Conservation (phyloP, 2,888 invertebrate genomes). For the Tachina grossa region DNA sequence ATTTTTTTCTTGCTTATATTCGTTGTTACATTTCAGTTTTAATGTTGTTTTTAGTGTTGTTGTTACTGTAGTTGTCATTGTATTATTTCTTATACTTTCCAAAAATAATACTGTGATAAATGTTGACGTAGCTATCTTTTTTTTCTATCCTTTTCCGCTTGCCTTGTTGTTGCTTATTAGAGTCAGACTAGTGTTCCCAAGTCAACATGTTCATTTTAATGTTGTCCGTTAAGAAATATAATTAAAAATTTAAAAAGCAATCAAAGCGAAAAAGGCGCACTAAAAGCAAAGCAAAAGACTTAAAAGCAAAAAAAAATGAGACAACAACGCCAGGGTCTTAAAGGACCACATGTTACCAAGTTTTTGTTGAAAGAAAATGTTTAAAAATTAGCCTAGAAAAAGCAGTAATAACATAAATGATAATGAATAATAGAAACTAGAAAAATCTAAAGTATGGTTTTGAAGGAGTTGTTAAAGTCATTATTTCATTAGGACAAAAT, state of each 20-base stretch:
- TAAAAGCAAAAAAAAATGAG: not conserved
- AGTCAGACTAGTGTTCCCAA: conserved; percentile 62
- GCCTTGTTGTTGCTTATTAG: conserved; percentile 50
- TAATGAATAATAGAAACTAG: conserved; percentile 44
- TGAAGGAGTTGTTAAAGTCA: conserved; percentile 61
- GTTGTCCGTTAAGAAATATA: conserved; percentile 71
- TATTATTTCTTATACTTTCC: conserved; percentile 9
- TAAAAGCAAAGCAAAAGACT: conserved; percentile 36
- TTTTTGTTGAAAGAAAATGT: conserved; percentile 9
- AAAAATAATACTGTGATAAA: conserved; percentile 20
- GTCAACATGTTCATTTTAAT: conserved; percentile 72
- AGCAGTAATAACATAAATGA: conserved; percentile 28
- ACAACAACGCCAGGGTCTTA: not conserved
- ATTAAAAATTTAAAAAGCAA: conserved; percentile 70
- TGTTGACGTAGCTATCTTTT: conserved; percentile 1
- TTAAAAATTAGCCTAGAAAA: conserved; percentile 24
- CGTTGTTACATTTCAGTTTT: conserved; percentile 45
- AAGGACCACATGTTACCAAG: conserved; percentile 10
- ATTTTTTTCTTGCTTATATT: conserved; percentile 10
- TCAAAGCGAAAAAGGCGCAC: conserved; percentile 52
- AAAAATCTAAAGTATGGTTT: conserved; percentile 4
- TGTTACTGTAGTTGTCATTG: conserved; percentile 51
- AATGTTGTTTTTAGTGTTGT: conserved; percentile 40
- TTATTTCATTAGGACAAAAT: conserved; percentile 62
- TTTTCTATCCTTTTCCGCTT: conserved; percentile 15